Evolutionary conservation across 2,113 vertebrate genomes (phyloP), one percentile per base, ranked within the genome.

Genomic region (Tautogolabrus adspersus): DNA sequence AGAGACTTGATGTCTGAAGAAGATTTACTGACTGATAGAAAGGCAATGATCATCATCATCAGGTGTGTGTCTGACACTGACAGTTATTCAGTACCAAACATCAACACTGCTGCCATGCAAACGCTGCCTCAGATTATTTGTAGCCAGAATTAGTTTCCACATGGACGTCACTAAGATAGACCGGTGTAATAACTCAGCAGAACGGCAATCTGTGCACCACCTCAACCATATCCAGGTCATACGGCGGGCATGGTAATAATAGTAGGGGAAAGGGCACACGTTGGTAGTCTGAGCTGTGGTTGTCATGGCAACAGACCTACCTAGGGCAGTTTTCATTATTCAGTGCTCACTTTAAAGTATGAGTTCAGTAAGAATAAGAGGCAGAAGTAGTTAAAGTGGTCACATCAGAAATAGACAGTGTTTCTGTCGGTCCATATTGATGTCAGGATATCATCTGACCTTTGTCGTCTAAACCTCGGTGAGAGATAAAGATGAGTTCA

Each of bases 301-400:
- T 75, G 78, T 77, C 78, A 82, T 66, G 10, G 75, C 70, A 51
- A 86, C 79, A 62, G 49, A 66, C 62, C 42, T 19, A 12, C 16
- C 15, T 42, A 18, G 65, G 58, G 56, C 12, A 54, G 57, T 38
- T 59, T 47, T 72, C 40, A 55, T 74, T 82, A 46, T 82, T 70
- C 56, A 59, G 19, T 16, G 21, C 23, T 67, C 66, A 65, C 59
- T 68, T 72, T 11, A 51, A 54, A 34, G 21, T 66, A 7, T n/a
- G 52, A 61, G 38, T 23, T 30, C 59, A 23, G 57, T 22, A n/a
- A 52, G n/a, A 49, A 26, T 13, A 47, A 47, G 46, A 38, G 40
- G 38, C 23, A 51, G 38, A 11, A 40, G 37, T 3, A 34, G 47
- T 21, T 0, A 22, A 15, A 44, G 67, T 16, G 16, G 46, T 44